phyloP scores from a whole-genome alignment of 2,888 invertebrate species.

The Pterostichus madidus region DNA sequence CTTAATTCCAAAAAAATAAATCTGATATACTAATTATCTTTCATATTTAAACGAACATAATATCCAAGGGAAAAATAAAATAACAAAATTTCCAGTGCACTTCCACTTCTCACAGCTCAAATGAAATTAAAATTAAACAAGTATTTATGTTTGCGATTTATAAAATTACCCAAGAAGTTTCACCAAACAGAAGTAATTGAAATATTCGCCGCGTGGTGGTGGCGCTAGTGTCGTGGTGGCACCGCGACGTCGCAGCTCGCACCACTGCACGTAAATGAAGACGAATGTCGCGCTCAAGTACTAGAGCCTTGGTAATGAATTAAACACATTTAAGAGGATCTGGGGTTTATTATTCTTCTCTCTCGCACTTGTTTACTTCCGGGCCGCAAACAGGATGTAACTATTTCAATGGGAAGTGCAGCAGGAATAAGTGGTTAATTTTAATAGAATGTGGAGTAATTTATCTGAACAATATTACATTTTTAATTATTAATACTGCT shows the following conservation, averaged over 20 bases:
- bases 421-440: slow-evolving; percentile 20
- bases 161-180: slow-evolving; percentile 31
- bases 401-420: slow-evolving; percentile 32
- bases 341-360: slow-evolving; percentile 57
- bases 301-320: slow-evolving; percentile 63
- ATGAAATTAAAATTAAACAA: slow-evolving; percentile 60
- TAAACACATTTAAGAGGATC: slow-evolving; percentile 67
- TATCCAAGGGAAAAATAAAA: not conserved
- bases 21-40: not conserved
- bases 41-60: slow-evolving; percentile 1
- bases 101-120: slow-evolving; percentile 2
- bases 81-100: not conserved
- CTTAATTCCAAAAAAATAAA: too few species aligned
- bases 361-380: not conserved
- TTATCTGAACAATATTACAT: too few species aligned
- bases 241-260: not conserved
- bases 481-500: too few species aligned
- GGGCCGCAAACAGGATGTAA: slow-evolving; percentile 9
- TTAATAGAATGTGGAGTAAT: not conserved
- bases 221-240: not conserved
- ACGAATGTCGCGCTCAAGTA: slow-evolving; percentile 63
- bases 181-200: too few species aligned
- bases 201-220: too few species aligned
- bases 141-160: slow-evolving; percentile 61
- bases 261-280: slow-evolving; percentile 58